Evolutionary conservation across 2,888 invertebrate species (phyloP).

Genomic region (Pristionchus japonicus): DNA sequence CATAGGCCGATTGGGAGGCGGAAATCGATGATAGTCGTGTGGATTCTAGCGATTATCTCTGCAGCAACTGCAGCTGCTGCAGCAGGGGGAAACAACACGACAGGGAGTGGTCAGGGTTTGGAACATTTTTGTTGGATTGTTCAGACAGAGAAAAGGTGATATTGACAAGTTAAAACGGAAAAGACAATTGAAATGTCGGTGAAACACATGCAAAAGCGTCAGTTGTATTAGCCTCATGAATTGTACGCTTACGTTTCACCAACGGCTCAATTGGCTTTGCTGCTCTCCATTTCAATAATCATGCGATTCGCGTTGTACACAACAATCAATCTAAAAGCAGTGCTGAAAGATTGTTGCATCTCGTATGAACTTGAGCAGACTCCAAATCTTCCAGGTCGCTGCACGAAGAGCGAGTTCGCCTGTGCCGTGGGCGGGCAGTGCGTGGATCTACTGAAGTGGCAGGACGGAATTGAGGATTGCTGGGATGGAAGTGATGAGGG

Average conservation of each 20-base stretch:
- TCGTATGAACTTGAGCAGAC: background rate
- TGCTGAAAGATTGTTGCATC: too few relatives aligned
- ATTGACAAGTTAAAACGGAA: background rate
- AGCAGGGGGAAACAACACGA: constrained; percentile 37
- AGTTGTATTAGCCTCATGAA: too few relatives aligned
- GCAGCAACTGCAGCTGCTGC: constrained; percentile 25
- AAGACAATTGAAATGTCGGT: background rate
- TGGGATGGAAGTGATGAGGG: constrained; percentile 72
- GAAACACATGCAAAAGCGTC: too few relatives aligned
- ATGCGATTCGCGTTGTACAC: background rate
- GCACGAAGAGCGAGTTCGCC: constrained; percentile 49
- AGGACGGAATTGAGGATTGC: constrained; percentile 72
- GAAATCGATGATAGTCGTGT: background rate
- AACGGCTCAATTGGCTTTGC: background rate
- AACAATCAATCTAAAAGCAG: too few relatives aligned
- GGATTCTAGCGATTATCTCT: background rate
- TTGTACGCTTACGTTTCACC: background rate
- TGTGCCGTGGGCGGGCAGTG: constrained; percentile 56
- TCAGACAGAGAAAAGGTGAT: background rate
- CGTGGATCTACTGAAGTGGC: constrained; percentile 61
- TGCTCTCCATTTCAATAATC: background rate
- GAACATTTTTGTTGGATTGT: constrained; percentile 23
- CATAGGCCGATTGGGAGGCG: constrained; percentile 18
- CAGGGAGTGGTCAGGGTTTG: background rate
- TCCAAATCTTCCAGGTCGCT: background rate